These are phyloP conservation scores for Myoxocephalus aenaeus DNA, from an alignment of 2,797 vertebrate species.

Conservation along the genomic window DNA sequence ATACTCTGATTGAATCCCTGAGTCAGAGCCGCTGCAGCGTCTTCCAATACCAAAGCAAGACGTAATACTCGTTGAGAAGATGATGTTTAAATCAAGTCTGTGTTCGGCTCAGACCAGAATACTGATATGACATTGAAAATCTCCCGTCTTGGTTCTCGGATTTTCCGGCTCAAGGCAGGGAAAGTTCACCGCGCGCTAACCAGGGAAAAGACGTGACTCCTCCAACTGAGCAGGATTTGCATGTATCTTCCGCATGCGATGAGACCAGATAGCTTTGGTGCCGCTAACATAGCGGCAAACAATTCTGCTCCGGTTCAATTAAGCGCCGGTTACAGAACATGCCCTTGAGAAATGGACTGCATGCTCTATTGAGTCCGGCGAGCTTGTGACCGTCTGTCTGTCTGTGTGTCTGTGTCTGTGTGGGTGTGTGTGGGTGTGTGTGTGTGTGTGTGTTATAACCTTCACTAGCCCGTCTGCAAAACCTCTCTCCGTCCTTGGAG, in stretches of 20 bases:
- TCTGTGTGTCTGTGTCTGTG: not conserved
- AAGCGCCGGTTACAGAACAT: conserved; percentile 75
- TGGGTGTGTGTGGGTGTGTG: conserved; percentile 16
- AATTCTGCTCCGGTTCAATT: conserved; percentile 75
- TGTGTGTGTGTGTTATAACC: conserved; percentile 64
- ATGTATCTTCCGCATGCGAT: conserved; percentile 51
- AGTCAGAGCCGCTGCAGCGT: not conserved
- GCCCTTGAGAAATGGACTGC: conserved; percentile 80
- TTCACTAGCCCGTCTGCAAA: conserved; percentile 76
- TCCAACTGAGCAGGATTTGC: conserved; percentile 41
- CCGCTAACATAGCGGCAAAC: conserved; percentile 69
- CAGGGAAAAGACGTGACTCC: conserved; percentile 15
- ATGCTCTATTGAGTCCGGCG: conserved; percentile 71
- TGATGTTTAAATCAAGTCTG: not conserved
- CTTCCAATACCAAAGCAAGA: not conserved
- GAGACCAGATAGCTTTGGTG: conserved; percentile 55
- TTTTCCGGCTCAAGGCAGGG: conserved; percentile 5
- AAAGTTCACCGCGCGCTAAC: conserved; percentile 28
- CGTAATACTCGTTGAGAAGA: not conserved
- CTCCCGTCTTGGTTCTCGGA: conserved; percentile 16
- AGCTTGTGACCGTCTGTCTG: conserved; percentile 11
- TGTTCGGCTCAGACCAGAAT: conserved; percentile 23
- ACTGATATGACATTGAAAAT: conserved; percentile 32
- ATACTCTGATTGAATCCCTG: not conserved
- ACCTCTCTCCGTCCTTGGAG: conserved; percentile 79